Conservation (phyloP, 2,113 vertebrate genomes). For the Castor canadensis region DNA sequence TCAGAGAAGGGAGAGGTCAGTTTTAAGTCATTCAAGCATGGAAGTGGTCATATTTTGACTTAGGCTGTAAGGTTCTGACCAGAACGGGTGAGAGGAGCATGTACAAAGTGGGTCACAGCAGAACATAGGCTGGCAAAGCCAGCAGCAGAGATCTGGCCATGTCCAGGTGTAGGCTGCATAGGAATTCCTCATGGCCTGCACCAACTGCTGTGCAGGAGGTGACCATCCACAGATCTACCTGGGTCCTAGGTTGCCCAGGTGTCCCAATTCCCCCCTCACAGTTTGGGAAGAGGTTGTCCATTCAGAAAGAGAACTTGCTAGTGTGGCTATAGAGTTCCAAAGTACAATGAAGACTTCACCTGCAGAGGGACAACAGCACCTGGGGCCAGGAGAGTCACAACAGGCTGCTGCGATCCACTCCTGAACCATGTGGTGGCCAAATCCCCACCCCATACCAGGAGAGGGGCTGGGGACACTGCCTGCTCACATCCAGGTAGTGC, state of each 20-base stretch:
- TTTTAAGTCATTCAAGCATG: background rate
- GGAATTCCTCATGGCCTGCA: background rate
- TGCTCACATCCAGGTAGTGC: background rate
- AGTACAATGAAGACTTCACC: background rate
- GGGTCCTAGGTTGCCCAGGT: background rate
- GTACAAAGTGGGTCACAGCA: rapidly evolving
- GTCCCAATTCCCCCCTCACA: background rate
- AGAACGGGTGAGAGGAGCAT: background rate
- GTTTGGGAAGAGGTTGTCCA: background rate
- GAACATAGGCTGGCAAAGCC: background rate
- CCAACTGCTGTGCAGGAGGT: background rate
- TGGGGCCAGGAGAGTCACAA: too few species aligned
- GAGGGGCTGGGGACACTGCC: background rate
- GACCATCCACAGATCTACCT: background rate
- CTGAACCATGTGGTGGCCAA: background rate
- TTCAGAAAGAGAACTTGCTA: background rate
- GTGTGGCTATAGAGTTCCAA: background rate
- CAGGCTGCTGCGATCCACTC: background rate
- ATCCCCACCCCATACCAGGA: too few species aligned
- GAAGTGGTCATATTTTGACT: background rate
- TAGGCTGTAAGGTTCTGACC: background rate
- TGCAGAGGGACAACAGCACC: too few species aligned
- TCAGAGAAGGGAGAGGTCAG: background rate
- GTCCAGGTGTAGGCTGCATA: background rate
- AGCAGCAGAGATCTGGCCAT: too few species aligned